phyloP scores from a whole-genome alignment of 2,113 vertebrate species.

The Irena cyanogastra region DNA sequence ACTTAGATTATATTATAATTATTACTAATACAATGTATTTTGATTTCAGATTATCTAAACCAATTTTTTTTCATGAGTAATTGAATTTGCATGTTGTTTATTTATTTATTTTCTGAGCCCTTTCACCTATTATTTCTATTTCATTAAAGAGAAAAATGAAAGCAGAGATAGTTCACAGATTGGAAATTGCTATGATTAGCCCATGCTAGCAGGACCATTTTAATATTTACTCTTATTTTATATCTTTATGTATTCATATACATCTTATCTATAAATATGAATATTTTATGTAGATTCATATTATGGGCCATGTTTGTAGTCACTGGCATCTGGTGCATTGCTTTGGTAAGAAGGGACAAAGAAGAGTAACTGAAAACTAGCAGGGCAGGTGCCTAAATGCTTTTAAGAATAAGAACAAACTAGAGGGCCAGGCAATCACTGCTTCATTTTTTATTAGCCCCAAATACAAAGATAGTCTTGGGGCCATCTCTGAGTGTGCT shows the following conservation, averaged over 20 bases:
- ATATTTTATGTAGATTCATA: not conserved
- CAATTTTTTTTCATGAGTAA: not conserved
- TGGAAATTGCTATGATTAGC: not conserved
- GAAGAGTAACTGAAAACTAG: not conserved
- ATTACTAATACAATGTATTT: not conserved
- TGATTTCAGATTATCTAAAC: not conserved
- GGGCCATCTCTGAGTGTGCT: not conserved
- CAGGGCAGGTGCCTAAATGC: not conserved
- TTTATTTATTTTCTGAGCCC: not conserved
- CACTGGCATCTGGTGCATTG: not conserved
- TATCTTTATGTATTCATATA: not conserved
- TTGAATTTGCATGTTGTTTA: fast-evolving
- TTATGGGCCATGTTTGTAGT: not conserved
- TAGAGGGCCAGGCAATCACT: fast-evolving
- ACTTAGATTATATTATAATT: not conserved
- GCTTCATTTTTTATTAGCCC: not conserved
- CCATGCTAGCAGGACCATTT: not conserved
- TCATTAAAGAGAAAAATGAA: not conserved
- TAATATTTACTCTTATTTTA: not conserved
- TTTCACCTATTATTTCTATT: not conserved
- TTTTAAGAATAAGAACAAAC: not conserved
- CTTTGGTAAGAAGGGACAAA: not conserved
- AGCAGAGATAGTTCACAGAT: not conserved
- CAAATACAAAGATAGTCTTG: not conserved
- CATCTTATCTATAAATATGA: not conserved